Base-by-base conservation (phyloP, 2,888 invertebrate species). In the Ichneumoninae sp. region DNA sequence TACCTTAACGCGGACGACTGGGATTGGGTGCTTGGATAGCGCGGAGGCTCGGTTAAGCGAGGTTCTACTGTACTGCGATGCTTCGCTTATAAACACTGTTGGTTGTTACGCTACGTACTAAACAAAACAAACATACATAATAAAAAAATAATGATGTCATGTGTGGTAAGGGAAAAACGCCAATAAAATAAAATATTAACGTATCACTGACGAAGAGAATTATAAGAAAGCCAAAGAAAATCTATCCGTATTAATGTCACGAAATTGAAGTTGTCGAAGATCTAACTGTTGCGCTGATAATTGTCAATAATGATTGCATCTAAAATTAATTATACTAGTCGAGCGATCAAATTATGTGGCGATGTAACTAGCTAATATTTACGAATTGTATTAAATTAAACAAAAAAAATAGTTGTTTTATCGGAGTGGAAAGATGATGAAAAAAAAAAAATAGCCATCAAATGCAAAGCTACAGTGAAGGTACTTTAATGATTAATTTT, bases 51-150 rank as follows among this genome's bases (percentile, higher is more conserved):
- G 33, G 33, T 40, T 40, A 40, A 40, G 40, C 40, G 8, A 40
- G 40, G 40, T 40, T 40, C 40, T 40, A 40, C 40, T 40, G 8
- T 8, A 40, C 8, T 3, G 33, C 60, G 74, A 36, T 47, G 13
- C 52, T 66, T 69, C 63, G 33, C 33, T 33, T 3, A 44, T 36
- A 33, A 36, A 76, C 65, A 79, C 80, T 80, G 71, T 73, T 50
- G 71, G 66, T 80, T 83, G 80, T 83, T 76, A 74, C 47, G 54
- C 69, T 63, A 70, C 36, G 36, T 70, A 52, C 52, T 69, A 66
- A 19, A 22, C 52, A 50, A 71, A 60, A 60, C 3, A 30, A 26
- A 22, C 33, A 60, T 13, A 33, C 16, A 30, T 10, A 57, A 22
- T 13, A 10, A 6, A 63, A 63, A 63, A 30, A 63, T 1, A 63